Base-by-base conservation (phyloP, 2,797 vertebrate species). In the Gorsachius magnificus region DNA sequence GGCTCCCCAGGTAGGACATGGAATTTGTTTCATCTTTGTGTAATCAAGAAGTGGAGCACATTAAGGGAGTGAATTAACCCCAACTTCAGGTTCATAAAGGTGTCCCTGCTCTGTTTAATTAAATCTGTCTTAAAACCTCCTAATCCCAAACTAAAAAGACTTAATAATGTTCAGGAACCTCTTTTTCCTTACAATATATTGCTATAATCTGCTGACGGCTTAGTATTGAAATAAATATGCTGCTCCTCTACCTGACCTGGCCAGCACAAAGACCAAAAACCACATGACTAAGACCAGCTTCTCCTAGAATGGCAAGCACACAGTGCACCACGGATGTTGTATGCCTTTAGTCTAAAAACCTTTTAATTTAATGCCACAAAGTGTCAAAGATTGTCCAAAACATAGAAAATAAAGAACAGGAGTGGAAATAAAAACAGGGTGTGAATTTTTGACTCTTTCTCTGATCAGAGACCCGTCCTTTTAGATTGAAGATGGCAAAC, bases 101-200 rank as follows among this genome's bases (percentile, higher is more conserved):
- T 96, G 60, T 93, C 87, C 90, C 80, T 69, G 87, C 76, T 95
- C 87, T 89, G 35, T 96, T 98, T 98, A 98, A 98, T 98, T 98
- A 98, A 98, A 98, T 97, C 72, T 97, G 97, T 92, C 97, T 98
- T 98, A 98, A 97, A 90, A 85, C 35, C n/a, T 93, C 83, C 65
- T 98, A 98, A 98, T 98, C 96, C 95, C 91, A 94, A 96, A 86
- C 83, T 94, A 96, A 96, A 96, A 96, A 96, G 91, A 94, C 91
- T 96, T 97, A 97, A 97, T 98, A 96, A 97, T 53, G 61, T 81
- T 89, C 84, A 95, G 83, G 81, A 95, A 91, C 92, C 79, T 90
- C 65, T 91, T 87, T 97, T 96, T 48, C 90, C 70, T 95, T 90
- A 92, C 50, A 97, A 88, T 91, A 90, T 78, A 93, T 89, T 97